phyloP scores from a whole-genome alignment of 2,797 vertebrate species.

The Dipus sagitta region DNA sequence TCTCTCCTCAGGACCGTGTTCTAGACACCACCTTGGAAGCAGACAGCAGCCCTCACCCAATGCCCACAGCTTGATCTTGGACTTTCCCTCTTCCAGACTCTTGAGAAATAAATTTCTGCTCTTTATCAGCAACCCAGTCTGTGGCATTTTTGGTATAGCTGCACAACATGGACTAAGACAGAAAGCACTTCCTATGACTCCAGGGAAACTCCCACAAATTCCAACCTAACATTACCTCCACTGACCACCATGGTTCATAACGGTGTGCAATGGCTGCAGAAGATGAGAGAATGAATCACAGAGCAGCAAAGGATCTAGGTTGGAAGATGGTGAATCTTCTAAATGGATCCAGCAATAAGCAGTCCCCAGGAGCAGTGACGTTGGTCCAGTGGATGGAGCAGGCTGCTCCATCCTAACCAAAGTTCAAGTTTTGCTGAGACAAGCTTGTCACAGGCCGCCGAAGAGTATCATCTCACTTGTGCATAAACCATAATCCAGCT shows the following conservation, averaged over 20 bases:
- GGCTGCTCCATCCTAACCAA: neutral
- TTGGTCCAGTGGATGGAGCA: neutral
- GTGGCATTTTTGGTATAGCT: neutral
- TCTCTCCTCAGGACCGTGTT: neutral
- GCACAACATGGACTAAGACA: neutral
- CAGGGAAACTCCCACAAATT: neutral
- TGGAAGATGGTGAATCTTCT: neutral
- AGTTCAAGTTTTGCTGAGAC: neutral
- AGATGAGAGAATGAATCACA: neutral
- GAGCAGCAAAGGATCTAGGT: conserved; percentile 16
- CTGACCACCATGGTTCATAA: neutral
- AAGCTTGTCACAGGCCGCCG: neutral
- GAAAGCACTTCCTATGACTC: neutral
- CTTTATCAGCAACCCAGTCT: neutral
- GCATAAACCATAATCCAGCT: neutral
- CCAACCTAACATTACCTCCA: neutral
- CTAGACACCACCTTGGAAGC: neutral
- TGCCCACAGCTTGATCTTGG: neutral
- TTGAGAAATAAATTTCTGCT: neutral
- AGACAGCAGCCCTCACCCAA: neutral
- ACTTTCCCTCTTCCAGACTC: too few relatives aligned
- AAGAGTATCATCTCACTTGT: neutral
- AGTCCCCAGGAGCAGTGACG: neutral
- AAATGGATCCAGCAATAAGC: neutral
- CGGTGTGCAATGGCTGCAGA: neutral